phyloP scores from a whole-genome alignment of 1,140 invertebrate species.

The Drosophila pandora region DNA sequence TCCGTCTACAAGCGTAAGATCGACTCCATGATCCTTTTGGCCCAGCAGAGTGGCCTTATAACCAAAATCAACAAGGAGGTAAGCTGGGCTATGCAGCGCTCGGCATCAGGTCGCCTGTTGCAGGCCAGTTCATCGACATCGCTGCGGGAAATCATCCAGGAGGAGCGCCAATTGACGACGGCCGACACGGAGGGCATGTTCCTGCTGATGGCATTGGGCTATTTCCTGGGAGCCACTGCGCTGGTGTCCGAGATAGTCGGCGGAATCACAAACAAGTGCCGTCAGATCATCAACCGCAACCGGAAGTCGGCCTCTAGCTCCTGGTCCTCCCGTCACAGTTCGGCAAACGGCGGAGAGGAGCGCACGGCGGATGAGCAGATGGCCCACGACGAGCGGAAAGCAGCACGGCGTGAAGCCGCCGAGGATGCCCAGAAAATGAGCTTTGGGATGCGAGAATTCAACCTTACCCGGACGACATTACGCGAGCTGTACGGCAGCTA shows the following conservation, averaged over 20 bases:
- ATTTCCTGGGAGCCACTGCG: slow-evolving; percentile 85
- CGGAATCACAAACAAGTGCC: slow-evolving; percentile 86
- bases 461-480: slow-evolving; percentile 71
- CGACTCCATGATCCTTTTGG: slow-evolving; percentile 85
- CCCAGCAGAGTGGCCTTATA: slow-evolving; percentile 87
- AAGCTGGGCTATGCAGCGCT: slow-evolving; percentile 88
- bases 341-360: slow-evolving; percentile 13
- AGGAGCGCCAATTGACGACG: slow-evolving; percentile 88
- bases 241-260: slow-evolving; percentile 87
- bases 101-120: slow-evolving; percentile 85
- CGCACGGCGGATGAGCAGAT: slow-evolving; percentile 46
- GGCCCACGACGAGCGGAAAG: slow-evolving; percentile 57
- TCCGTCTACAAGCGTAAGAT: slow-evolving; percentile 87
- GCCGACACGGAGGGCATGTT: slow-evolving; percentile 93
- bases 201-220: slow-evolving; percentile 88
- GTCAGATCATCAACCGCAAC: slow-evolving; percentile 71
- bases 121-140: slow-evolving; percentile 83
- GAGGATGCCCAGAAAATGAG: slow-evolving; percentile 54
- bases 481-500: slow-evolving; percentile 69
- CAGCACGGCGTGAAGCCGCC: slow-evolving; percentile 47
- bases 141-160: slow-evolving; percentile 82
- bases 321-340: slow-evolving; percentile 65
- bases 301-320: slow-evolving; percentile 62
- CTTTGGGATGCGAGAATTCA: slow-evolving; percentile 72
- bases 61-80: slow-evolving; percentile 88